These are phyloP conservation scores for Caretta caretta DNA, from an alignment of 2,113 vertebrate genomes.

Conservation along the genomic window DNA sequence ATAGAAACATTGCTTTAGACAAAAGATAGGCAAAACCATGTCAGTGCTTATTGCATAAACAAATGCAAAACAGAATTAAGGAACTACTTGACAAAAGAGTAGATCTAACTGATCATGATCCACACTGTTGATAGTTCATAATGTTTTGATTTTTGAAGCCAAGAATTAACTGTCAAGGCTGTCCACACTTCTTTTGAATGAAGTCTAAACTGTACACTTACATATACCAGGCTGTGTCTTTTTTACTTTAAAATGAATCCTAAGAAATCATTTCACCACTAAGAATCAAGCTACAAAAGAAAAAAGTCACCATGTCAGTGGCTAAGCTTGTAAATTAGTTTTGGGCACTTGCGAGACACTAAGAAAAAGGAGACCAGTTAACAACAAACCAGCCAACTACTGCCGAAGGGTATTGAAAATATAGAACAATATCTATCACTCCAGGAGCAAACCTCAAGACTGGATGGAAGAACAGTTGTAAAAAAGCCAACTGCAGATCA, in stretches of 20 bases:
- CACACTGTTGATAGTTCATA: not conserved
- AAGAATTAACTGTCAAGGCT: not conserved
- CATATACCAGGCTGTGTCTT: not conserved
- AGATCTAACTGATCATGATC: not conserved
- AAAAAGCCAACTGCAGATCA: constrained; percentile 26
- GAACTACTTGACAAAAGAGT: not conserved
- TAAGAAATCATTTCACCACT: not conserved
- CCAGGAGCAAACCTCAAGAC: constrained; percentile 12
- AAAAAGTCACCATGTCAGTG: not conserved
- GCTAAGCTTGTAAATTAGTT: not conserved
- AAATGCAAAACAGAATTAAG: not conserved
- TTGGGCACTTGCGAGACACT: not conserved
- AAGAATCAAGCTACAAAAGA: not conserved
- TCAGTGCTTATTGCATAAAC: not conserved
- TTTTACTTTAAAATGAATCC: not conserved
- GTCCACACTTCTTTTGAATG: not conserved
- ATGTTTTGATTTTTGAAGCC: not conserved
- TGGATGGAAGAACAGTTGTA: not conserved
- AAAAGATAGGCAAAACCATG: not conserved
- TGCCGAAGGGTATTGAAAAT: constrained; percentile 6
- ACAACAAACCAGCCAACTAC: not conserved
- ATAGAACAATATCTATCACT: constrained; percentile 1
- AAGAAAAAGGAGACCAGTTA: not conserved
- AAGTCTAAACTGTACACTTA: not conserved
- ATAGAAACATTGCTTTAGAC: not conserved